Evolutionary conservation across 2,797 vertebrate genomes (phyloP).

Genomic region (Mormyrops attenuatus): DNA sequence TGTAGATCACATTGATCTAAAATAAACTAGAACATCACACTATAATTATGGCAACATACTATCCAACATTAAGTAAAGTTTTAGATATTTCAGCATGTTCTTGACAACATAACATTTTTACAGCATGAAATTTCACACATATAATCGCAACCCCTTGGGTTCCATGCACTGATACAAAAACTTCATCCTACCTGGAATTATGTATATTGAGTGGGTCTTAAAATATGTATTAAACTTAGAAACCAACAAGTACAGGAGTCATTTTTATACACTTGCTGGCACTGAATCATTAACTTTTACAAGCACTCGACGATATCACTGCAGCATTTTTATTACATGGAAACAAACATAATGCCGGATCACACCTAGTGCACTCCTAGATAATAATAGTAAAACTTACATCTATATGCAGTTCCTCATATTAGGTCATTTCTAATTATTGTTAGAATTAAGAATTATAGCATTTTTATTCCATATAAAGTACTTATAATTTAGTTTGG

Average conservation of each 20-base stretch:
- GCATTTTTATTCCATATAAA: background rate
- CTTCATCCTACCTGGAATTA: background rate
- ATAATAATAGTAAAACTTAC: background rate
- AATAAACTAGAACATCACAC: background rate
- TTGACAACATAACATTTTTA: background rate
- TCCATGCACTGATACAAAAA: background rate
- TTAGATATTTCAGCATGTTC: background rate
- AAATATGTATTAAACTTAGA: background rate
- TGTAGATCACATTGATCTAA: background rate
- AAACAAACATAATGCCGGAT: background rate
- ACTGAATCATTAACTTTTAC: constrained; percentile 5
- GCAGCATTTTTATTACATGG: background rate
- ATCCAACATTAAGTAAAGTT: background rate
- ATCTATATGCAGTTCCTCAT: background rate
- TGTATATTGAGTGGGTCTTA: too few species aligned
- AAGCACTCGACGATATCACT: background rate
- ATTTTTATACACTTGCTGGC: background rate
- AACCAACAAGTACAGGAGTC: background rate
- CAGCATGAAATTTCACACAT: background rate
- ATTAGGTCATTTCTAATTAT: background rate
- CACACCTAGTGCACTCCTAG: background rate
- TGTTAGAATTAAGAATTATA: background rate
- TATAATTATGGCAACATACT: background rate
- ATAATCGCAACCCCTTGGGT: background rate
- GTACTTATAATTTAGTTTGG: background rate